phyloP scores from a whole-genome alignment of 2,113 vertebrate genomes.

The Mesembrinibis cayennensis region DNA sequence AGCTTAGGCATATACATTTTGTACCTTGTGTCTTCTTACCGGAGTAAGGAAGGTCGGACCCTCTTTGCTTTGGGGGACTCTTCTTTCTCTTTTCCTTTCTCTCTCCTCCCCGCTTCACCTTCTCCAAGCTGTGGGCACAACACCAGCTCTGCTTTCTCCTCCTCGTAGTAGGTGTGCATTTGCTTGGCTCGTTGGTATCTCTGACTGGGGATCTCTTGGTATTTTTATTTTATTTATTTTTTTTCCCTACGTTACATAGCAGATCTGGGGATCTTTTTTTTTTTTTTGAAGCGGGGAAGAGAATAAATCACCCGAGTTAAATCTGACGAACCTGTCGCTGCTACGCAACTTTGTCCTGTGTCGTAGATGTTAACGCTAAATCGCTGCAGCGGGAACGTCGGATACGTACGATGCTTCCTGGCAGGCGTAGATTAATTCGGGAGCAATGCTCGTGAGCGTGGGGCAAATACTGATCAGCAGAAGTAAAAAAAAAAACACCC shows the following conservation, averaged over 20 bases:
- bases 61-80: conserved; percentile 71
- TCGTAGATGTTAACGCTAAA: neutral
- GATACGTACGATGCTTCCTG: conserved; percentile 36
- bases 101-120: conserved; percentile 17
- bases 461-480: neutral
- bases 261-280: neutral
- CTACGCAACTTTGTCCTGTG: neutral
- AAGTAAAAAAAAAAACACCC: neutral
- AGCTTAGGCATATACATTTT: conserved; percentile 54
- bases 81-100: conserved; percentile 48
- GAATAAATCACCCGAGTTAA: neutral
- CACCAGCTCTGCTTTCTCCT: conserved; percentile 65
- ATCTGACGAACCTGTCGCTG: neutral
- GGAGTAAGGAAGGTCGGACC: conserved; percentile 63
- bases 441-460: conserved; percentile 41
- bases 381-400: neutral
- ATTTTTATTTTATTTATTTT: neutral
- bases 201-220: conserved; percentile 37
- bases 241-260: neutral
- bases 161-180: conserved; percentile 71
- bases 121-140: conserved; percentile 66
- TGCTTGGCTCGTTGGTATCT: conserved; percentile 77
- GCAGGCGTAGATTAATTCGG: conserved; percentile 51
- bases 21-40: conserved; percentile 52
- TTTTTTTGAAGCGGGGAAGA: neutral